Conservation (phyloP, 2,113 vertebrate genomes). For the Oxyura jamaicensis region DNA sequence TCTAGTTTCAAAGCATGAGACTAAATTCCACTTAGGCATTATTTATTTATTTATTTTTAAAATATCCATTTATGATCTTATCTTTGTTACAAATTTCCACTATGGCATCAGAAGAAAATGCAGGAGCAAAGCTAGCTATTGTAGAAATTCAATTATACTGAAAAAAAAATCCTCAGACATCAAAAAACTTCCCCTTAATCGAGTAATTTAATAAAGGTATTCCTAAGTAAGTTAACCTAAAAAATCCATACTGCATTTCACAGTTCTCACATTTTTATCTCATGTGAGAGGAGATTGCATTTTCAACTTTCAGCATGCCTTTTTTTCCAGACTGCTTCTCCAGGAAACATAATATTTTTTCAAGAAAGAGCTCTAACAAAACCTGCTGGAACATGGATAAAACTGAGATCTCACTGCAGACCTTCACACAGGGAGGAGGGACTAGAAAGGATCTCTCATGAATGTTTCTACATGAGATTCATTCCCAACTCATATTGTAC, state of each 20-base stretch:
- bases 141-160: neutral
- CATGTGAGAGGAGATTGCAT: neutral
- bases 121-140: neutral
- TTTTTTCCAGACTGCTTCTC: neutral
- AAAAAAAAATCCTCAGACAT: neutral
- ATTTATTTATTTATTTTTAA: neutral
- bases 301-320: neutral
- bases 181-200: neutral
- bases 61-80: neutral
- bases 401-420: neutral
- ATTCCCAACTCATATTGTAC: neutral
- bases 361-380: neutral
- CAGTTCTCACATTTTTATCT: neutral
- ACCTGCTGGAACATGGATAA: neutral
- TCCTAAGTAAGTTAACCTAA: neutral
- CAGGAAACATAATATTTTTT: neutral
- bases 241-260: neutral
- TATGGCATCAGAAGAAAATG: neutral
- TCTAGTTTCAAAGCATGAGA: neutral
- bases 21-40: neutral
- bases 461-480: neutral
- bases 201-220: neutral
- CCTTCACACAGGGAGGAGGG: neutral
- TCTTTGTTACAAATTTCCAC: neutral
- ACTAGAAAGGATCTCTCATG: neutral